A percentile compares a stretch with the other conserved stretches of the same genome.
phyloP scores from a whole-genome alignment of 2,888 invertebrate genomes.

The Heliothis peltigera region DNA sequence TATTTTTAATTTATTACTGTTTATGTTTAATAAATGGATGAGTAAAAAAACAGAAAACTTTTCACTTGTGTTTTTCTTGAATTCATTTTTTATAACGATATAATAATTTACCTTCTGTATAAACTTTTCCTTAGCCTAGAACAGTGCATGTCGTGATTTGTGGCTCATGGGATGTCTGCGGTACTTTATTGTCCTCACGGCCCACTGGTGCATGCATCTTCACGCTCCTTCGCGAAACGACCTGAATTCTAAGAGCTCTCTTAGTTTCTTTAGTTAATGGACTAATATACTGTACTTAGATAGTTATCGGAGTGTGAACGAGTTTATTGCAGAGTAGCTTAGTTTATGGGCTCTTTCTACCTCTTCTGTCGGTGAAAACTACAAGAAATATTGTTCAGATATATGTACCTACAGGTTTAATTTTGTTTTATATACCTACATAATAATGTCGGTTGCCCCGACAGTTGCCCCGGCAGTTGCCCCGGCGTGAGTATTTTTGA shows the following conservation, averaged over 20 bases:
- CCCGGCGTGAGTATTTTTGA: too few species aligned
- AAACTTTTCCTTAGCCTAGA: not conserved
- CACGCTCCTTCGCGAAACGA: constrained; percentile 16
- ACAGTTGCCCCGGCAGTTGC: too few species aligned
- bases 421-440: too few species aligned
- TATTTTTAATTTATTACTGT: too few species aligned
- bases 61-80: too few species aligned
- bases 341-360: too few species aligned
- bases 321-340: not conserved
- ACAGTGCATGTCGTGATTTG: constrained; percentile 51
- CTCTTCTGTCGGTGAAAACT: too few species aligned
- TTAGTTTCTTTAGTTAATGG: not conserved
- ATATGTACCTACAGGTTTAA: too few species aligned
- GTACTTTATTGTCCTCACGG: constrained; percentile 52
- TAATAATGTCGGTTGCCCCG: too few species aligned
- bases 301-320: not conserved
- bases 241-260: constrained; percentile 47
- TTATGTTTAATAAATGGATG: too few species aligned
- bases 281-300: constrained; percentile 24
- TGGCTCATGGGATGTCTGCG: constrained; percentile 51
- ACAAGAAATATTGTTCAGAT: too few species aligned
- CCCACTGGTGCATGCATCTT: constrained; percentile 53
- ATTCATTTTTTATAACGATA: not conserved
- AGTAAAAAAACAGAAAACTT: too few species aligned
- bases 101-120: constrained; percentile 20